phyloP scores from a whole-genome alignment of 2,113 vertebrate species.

The Scalopus aquaticus region DNA sequence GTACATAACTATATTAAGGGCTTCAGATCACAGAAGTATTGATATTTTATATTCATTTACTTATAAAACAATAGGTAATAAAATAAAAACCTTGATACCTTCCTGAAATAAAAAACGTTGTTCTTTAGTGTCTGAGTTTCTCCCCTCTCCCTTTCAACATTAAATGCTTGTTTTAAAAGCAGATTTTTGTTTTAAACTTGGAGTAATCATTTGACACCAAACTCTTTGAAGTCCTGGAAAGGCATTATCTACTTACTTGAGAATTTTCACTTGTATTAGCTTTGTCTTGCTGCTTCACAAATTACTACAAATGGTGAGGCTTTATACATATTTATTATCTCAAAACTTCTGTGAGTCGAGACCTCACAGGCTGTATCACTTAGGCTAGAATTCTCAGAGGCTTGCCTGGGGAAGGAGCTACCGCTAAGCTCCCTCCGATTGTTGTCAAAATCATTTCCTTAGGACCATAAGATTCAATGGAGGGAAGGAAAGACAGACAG shows the following conservation, averaged over 20 bases:
- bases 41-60: not conserved
- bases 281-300: constrained; percentile 17
- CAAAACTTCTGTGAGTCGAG: not conserved
- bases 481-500: not conserved
- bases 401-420: not conserved
- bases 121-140: not conserved
- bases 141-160: not conserved
- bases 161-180: not conserved
- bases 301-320: not conserved
- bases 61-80: not conserved
- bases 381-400: not conserved
- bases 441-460: not conserved
- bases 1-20: not conserved
- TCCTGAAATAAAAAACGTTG: constrained; percentile 34
- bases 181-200: not conserved
- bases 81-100: not conserved
- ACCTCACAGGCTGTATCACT: not conserved
- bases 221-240: not conserved
- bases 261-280: not conserved
- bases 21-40: not conserved
- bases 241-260: not conserved
- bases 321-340: not conserved
- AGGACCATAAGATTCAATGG: not conserved
- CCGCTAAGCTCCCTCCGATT: not conserved
- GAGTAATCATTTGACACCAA: not conserved